Evolutionary conservation across 1,140 invertebrate genomes (phyloP).

Genomic region (Zaprionus tsacasi): DNA sequence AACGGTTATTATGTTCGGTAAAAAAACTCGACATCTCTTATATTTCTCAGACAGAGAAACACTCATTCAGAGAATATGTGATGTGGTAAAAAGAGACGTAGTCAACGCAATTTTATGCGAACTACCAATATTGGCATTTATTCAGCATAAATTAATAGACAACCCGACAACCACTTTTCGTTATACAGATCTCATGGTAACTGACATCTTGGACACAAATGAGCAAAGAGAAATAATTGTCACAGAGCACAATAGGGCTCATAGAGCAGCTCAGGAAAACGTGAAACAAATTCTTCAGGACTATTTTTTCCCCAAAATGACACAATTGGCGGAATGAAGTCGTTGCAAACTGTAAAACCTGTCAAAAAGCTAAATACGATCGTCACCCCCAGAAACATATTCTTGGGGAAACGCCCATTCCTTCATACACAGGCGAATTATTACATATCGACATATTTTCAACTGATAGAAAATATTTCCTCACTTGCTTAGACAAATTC

Average conservation of each 20-base stretch:
- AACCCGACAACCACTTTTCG: conserved; percentile 12
- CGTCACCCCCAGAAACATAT: conserved; percentile 33
- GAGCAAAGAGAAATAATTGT: conserved; percentile 4
- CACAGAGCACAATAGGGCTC: conserved; percentile 9
- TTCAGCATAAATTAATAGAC: neutral
- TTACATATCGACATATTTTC: no score
- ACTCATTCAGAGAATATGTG: conserved; percentile 21
- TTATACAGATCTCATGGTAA: conserved; percentile 24
- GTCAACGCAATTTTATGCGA: conserved; percentile 4
- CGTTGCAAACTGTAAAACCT: neutral
- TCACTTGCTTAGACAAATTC: conserved; percentile 42
- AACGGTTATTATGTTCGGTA: conserved; percentile 23
- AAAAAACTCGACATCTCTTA: conserved; percentile 14
- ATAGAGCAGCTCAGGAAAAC: conserved; percentile 8
- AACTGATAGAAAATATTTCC: conserved; percentile 22
- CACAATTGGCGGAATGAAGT: neutral
- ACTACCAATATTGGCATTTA: neutral
- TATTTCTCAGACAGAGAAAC: conserved; percentile 23
- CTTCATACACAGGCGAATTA: conserved; percentile 40
- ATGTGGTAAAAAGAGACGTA: conserved; percentile 15
- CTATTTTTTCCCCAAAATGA: conserved; percentile 15
- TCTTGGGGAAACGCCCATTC: conserved; percentile 26
- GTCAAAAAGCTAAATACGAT: conserved; percentile 8
- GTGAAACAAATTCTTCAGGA: conserved; percentile 1
- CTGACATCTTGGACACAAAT: neutral